A percentile compares a stretch with the other conserved stretches of the same genome.
These are phyloP conservation scores for Solea solea DNA, from an alignment of 2,113 vertebrate genomes.

Conservation along the genomic window DNA sequence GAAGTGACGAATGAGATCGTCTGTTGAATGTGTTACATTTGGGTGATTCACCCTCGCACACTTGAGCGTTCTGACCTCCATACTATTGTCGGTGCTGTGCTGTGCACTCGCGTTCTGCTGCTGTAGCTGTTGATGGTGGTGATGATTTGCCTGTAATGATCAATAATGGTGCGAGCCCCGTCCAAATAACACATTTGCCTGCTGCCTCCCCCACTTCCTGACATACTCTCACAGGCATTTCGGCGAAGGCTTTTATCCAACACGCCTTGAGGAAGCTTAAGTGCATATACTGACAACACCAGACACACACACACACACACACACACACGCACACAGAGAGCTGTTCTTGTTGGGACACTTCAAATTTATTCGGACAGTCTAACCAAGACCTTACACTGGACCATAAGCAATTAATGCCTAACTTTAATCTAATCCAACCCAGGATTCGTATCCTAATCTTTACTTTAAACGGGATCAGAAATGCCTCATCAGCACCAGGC, in stretches of 20 bases:
- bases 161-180: slow-evolving; percentile 58
- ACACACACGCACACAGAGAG: background rate
- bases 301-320: background rate
- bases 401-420: background rate
- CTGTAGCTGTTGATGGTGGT: slow-evolving; percentile 23
- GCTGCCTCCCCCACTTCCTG: slow-evolving; percentile 60
- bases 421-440: background rate
- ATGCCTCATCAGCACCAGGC: background rate
- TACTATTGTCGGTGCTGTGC: background rate
- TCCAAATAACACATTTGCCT: slow-evolving; percentile 50
- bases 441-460: background rate
- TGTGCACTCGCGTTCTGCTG: background rate
- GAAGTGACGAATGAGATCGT: slow-evolving; percentile 1
- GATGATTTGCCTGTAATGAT: slow-evolving; percentile 49
- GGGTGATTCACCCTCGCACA: background rate
- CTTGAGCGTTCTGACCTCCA: background rate
- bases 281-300: slow-evolving; percentile 46
- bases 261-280: slow-evolving; percentile 65
- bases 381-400: background rate
- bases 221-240: slow-evolving; percentile 61
- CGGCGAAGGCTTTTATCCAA: slow-evolving; percentile 65
- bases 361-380: background rate
- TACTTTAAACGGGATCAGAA: background rate
- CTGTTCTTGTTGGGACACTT: background rate
- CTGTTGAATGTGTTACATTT: background rate